phyloP scores from a whole-genome alignment of 2,113 vertebrate species.

The Laticauda laticaudata region DNA sequence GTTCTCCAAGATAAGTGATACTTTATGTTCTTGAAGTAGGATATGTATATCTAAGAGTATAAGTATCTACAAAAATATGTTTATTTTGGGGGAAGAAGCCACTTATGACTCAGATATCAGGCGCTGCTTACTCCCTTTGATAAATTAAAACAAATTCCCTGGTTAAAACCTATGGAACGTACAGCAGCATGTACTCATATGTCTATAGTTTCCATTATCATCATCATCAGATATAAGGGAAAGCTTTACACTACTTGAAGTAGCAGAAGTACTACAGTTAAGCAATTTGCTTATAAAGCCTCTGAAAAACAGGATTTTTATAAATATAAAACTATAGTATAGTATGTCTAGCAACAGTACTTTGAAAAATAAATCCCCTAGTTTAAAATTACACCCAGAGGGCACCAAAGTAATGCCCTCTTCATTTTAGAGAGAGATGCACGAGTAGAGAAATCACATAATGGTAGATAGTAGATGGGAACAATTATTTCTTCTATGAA shows the following conservation, averaged over 20 bases:
- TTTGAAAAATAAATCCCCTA: not conserved
- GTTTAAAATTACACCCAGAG: not conserved
- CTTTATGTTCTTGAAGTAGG: constrained; percentile 22
- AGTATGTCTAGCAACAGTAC: not conserved
- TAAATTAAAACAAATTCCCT: constrained; percentile 28
- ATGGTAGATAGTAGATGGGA: not conserved
- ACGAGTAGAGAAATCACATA: not conserved
- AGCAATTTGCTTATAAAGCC: not conserved
- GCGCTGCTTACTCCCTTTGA: constrained; percentile 31
- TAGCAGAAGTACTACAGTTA: not conserved
- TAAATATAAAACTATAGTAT: not conserved
- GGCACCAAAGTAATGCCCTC: not conserved
- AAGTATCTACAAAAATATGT: constrained; percentile 37
- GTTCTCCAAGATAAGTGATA: constrained; percentile 12
- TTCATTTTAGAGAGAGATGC: not conserved
- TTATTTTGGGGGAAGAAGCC: constrained; percentile 43
- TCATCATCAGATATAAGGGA: constrained; percentile 16
- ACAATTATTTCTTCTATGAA: not conserved
- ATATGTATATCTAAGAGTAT: constrained; percentile 17
- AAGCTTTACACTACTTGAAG: not conserved
- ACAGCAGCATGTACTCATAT: constrained; percentile 36
- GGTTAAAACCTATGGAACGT: constrained; percentile 38
- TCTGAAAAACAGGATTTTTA: not conserved
- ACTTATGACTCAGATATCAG: constrained; percentile 42
- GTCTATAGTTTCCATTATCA: constrained; percentile 32